Evolutionary conservation across 2,888 invertebrate genomes (phyloP).

Genomic region (Sicus ferrugineus): DNA sequence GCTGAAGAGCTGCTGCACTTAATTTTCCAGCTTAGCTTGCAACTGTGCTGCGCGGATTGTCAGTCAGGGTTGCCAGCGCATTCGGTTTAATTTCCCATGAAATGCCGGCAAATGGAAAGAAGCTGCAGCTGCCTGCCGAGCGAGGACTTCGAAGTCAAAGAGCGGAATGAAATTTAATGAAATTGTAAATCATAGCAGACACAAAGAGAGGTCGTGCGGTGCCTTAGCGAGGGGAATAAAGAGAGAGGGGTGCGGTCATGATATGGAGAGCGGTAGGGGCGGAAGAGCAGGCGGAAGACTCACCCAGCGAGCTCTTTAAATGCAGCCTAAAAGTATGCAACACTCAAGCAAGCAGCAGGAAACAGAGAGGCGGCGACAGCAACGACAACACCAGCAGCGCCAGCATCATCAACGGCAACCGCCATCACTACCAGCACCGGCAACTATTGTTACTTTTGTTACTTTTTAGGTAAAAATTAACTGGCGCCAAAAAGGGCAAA

Average conservation of each 20-base stretch:
- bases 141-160: constrained; percentile 26
- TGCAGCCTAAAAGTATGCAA: constrained; percentile 32
- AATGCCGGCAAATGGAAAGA: constrained; percentile 14
- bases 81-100: constrained; percentile 23
- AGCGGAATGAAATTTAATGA: constrained; percentile 32
- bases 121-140: background rate
- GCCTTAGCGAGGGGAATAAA: background rate
- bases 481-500: constrained; percentile 1
- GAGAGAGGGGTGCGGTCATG: background rate
- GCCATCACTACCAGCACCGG: background rate
- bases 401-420: background rate
- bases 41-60: background rate
- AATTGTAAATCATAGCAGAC: constrained; percentile 31
- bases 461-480: constrained; percentile 31
- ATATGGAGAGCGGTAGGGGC: background rate
- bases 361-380: background rate
- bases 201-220: background rate
- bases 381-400: background rate
- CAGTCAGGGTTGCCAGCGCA: constrained; percentile 16
- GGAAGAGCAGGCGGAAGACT: constrained; percentile 10
- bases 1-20: constrained; percentile 11
- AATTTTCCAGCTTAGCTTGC: constrained; percentile 14
- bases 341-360: constrained; percentile 14
- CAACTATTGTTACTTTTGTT: constrained; percentile 1
- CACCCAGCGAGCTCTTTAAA: too few relatives aligned